These are phyloP conservation scores for Charaxes varanes DNA, from an alignment of 1,140 invertebrate species.

Conservation along the genomic window DNA sequence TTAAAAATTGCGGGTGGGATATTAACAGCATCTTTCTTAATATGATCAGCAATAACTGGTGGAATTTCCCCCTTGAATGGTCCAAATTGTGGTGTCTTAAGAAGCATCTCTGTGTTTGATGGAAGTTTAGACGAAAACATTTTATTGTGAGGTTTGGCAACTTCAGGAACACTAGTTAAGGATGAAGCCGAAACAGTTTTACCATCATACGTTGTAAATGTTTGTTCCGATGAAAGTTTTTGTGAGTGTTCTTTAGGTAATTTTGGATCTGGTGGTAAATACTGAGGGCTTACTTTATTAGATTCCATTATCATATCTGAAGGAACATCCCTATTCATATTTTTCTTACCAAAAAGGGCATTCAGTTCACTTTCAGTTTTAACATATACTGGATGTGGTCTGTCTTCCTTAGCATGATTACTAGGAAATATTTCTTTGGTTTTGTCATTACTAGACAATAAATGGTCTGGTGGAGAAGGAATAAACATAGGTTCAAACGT, in stretches of 20 bases:
- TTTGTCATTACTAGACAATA: conserved; percentile 57
- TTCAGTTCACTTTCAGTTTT: conserved; percentile 52
- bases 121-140: conserved; percentile 74
- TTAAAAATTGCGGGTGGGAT: conserved; percentile 10
- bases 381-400: conserved; percentile 63
- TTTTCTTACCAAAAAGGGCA: conserved; percentile 52
- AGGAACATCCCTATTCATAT: conserved; percentile 54
- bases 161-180: conserved; percentile 75
- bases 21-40: conserved; percentile 29
- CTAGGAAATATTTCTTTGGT: conserved; percentile 59
- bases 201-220: conserved; percentile 82
- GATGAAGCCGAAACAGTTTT: conserved; percentile 79
- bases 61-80: conserved; percentile 83
- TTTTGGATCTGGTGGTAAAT: conserved; percentile 77
- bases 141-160: conserved; percentile 51
- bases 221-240: conserved; percentile 64
- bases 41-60: conserved; percentile 43
- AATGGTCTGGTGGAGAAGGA: conserved; percentile 78
- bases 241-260: conserved; percentile 57
- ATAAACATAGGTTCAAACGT: conserved; percentile 84
- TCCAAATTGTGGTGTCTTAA: conserved; percentile 80
- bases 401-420: conserved; percentile 64
- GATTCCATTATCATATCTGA: conserved; percentile 79
- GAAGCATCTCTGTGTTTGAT: conserved; percentile 75
- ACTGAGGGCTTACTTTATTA: conserved; percentile 80